These are phyloP conservation scores for Tetramorium parvispinum DNA, from an alignment of 1,140 invertebrate genomes.

Conservation along the genomic window DNA sequence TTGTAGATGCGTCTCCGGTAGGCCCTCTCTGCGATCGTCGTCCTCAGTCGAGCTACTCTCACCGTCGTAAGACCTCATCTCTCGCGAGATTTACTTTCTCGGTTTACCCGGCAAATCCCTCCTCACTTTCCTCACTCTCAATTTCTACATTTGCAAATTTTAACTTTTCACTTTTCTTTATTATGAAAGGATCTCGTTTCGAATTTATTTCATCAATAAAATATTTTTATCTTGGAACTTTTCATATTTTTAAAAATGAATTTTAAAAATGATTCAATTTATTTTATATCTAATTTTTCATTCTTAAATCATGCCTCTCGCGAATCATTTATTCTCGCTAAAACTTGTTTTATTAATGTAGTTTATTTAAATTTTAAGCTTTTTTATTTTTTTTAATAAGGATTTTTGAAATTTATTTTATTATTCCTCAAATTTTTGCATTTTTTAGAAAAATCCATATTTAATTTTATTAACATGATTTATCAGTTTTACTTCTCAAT, in stretches of 20 bases:
- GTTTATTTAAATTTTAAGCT: background rate
- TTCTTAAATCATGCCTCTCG: background rate
- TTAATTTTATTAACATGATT: background rate
- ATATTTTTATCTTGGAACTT: background rate
- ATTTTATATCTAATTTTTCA: background rate
- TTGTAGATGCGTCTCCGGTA: conserved; percentile 81
- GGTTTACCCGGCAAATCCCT: background rate
- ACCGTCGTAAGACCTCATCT: conserved; percentile 84
- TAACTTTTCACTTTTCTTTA: background rate
- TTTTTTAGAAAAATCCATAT: background rate
- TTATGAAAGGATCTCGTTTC: background rate
- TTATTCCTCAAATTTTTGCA: background rate
- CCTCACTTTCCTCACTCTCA: background rate
- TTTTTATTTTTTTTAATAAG: background rate
- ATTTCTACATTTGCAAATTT: conserved; percentile 16
- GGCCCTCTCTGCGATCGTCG: conserved; percentile 80
- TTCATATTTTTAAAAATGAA: background rate
- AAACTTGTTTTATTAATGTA: background rate
- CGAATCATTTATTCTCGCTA: background rate
- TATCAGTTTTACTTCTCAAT: background rate
- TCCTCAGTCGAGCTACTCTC: conserved; percentile 85
- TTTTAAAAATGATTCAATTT: background rate
- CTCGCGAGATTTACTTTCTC: conserved; percentile 17
- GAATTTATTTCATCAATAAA: background rate
- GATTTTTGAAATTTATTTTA: background rate